These are phyloP conservation scores for Thymelicus acteon DNA, from an alignment of 2,888 invertebrate genomes.

Conservation along the genomic window DNA sequence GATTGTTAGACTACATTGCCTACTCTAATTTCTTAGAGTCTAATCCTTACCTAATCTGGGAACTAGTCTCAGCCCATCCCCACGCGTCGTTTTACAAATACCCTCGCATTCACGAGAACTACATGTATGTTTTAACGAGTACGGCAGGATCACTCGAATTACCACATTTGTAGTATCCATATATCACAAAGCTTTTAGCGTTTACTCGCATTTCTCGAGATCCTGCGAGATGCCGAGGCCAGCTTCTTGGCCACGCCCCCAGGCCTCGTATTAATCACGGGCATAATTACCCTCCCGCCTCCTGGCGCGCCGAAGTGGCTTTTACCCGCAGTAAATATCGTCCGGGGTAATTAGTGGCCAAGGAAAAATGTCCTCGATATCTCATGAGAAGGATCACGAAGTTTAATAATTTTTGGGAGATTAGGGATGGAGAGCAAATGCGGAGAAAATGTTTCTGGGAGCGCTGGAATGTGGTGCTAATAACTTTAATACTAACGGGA, in stretches of 20 bases:
- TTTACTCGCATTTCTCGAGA: constrained; percentile 21
- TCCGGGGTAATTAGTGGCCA: constrained; percentile 39
- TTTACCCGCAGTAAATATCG: constrained; percentile 40
- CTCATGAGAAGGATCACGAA: constrained; percentile 16
- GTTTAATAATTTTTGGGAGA: constrained; percentile 17
- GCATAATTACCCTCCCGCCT: constrained; percentile 28
- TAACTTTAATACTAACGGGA: no score
- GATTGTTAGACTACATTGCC: background rate
- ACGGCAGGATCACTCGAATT: background rate
- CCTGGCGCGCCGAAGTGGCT: constrained; percentile 24
- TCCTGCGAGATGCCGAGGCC: constrained; percentile 15
- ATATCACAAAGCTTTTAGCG: constrained; percentile 34
- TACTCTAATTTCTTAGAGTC: no score
- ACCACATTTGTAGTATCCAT: constrained; percentile 9
- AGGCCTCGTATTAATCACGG: constrained; percentile 31
- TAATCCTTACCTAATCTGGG: no score
- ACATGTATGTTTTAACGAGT: background rate
- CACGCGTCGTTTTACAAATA: background rate
- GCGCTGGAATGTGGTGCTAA: background rate
- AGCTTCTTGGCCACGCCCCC: constrained; percentile 28
- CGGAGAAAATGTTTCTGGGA: background rate
- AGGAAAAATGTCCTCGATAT: constrained; percentile 29
- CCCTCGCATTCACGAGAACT: background rate
- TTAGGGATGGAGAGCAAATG: background rate
- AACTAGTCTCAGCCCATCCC: no score